Evolutionary conservation across 2,888 invertebrate genomes (phyloP).

Genomic region (Ennomos quercinarius): DNA sequence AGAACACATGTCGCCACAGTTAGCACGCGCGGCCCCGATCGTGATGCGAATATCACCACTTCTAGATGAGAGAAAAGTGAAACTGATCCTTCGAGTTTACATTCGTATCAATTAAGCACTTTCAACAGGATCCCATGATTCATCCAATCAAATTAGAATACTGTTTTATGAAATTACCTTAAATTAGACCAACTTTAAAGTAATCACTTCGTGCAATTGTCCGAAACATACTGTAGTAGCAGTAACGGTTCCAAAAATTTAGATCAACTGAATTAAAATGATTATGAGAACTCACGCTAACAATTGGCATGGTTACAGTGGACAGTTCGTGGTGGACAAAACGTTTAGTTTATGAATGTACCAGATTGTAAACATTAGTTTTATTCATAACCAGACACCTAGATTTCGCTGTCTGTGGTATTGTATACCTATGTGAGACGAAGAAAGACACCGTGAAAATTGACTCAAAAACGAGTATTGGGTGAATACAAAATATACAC

Average conservation of each 20-base stretch:
- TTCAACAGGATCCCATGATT: slow-evolving; percentile 77
- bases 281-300: slow-evolving; percentile 58
- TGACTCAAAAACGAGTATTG: slow-evolving; percentile 62
- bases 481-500: slow-evolving; percentile 28
- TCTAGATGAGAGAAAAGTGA: slow-evolving; percentile 79
- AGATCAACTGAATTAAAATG: slow-evolving; percentile 57
- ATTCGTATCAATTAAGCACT: slow-evolving; percentile 69
- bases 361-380: slow-evolving; percentile 33
- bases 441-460: slow-evolving; percentile 67
- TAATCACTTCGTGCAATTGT: slow-evolving; percentile 65
- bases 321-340: slow-evolving; percentile 30
- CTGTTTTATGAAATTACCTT: slow-evolving; percentile 51
- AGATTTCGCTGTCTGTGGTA: slow-evolving; percentile 47
- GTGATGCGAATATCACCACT: slow-evolving; percentile 77
- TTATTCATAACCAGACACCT: slow-evolving; percentile 44
- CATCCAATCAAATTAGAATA: slow-evolving; percentile 44
- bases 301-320: slow-evolving; percentile 45
- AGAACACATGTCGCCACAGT: slow-evolving; percentile 56
- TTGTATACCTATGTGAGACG: slow-evolving; percentile 56
- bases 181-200: slow-evolving; percentile 55
- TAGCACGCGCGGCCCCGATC: slow-evolving; percentile 78
- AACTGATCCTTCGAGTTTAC: slow-evolving; percentile 74
- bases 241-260: slow-evolving; percentile 58
- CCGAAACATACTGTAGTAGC: slow-evolving; percentile 52
- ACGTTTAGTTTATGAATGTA: slow-evolving; percentile 30